These are phyloP conservation scores for Mechanitis messenoides DNA, from an alignment of 2,888 invertebrate genomes.

Conservation along the genomic window DNA sequence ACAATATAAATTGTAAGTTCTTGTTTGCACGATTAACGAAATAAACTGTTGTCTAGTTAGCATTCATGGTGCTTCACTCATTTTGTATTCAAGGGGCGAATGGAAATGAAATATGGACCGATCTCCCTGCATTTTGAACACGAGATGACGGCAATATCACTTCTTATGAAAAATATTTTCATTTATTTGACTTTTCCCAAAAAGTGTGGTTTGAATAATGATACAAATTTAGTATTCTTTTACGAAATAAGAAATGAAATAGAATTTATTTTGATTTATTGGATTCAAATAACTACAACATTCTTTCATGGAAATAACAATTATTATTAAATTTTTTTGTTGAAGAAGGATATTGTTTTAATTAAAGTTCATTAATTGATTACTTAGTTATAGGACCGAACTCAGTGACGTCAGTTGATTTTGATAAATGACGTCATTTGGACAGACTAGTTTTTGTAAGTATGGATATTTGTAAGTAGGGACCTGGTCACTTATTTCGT, in stretches of 20 bases:
- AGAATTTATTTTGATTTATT: no score
- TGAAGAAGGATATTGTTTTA: no score
- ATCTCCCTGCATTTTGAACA: slow-evolving; percentile 66
- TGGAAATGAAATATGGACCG: slow-evolving; percentile 74
- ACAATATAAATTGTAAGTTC: slow-evolving; percentile 61
- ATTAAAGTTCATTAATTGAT: no score
- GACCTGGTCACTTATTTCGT: no score
- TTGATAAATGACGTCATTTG: no score
- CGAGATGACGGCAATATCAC: slow-evolving; percentile 56
- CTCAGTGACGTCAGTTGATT: no score
- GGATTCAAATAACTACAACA: no score
- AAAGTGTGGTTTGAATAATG: slow-evolving; percentile 3
- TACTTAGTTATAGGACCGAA: no score
- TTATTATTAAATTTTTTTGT: no score
- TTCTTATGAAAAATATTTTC: slow-evolving; percentile 27
- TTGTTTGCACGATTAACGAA: slow-evolving; percentile 73
- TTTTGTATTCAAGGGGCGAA: slow-evolving; percentile 66
- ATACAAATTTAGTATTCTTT: not conserved
- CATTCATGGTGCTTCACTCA: slow-evolving; percentile 69
- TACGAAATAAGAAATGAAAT: not conserved
- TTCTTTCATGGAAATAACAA: no score
- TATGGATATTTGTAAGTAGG: no score
- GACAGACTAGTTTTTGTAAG: no score
- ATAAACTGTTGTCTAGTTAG: slow-evolving; percentile 72
- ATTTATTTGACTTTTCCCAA: slow-evolving; percentile 13